phyloP scores from a whole-genome alignment of 2,888 invertebrate species.

The Pimpla rufipes region DNA sequence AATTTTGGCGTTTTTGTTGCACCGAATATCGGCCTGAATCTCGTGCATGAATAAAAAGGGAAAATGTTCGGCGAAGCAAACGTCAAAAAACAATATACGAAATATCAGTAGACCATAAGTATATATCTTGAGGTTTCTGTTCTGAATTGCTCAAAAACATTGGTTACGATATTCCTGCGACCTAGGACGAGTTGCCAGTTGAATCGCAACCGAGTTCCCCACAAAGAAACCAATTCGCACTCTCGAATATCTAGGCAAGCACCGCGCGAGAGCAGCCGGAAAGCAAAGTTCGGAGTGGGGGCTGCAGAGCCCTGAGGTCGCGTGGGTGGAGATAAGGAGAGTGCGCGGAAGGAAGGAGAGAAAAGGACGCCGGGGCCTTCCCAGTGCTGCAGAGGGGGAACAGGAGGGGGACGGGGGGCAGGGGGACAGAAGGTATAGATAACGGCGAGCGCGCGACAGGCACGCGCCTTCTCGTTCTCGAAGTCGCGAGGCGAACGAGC shows the following conservation, averaged over 20 bases:
- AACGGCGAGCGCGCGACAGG: slow-evolving; percentile 77
- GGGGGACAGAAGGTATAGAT: slow-evolving; percentile 65
- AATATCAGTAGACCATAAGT: too few relatives aligned
- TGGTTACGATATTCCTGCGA: too few relatives aligned
- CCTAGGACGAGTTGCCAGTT: too few relatives aligned
- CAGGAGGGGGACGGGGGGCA: too few relatives aligned
- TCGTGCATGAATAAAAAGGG: not conserved
- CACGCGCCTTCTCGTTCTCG: slow-evolving; percentile 77
- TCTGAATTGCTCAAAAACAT: too few relatives aligned
- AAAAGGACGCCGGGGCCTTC: slow-evolving; percentile 9
- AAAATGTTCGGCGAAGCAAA: too few relatives aligned
- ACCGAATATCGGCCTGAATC: not conserved
- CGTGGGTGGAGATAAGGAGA: slow-evolving; percentile 59
- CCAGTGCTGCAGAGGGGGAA: slow-evolving; percentile 31
- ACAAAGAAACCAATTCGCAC: not conserved
- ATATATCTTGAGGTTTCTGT: too few relatives aligned
- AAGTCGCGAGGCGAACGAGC: slow-evolving; percentile 57
- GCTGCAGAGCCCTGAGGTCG: slow-evolving; percentile 46
- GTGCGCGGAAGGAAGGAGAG: slow-evolving; percentile 13
- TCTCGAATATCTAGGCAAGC: not conserved
- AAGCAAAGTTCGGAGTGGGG: not conserved
- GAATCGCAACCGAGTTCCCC: not conserved
- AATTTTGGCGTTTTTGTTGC: not conserved
- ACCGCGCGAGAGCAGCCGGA: slow-evolving; percentile 5
- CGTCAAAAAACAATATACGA: too few relatives aligned